Base-by-base conservation (phyloP, 2,113 vertebrate genomes). In the Thymallus thymallus region DNA sequence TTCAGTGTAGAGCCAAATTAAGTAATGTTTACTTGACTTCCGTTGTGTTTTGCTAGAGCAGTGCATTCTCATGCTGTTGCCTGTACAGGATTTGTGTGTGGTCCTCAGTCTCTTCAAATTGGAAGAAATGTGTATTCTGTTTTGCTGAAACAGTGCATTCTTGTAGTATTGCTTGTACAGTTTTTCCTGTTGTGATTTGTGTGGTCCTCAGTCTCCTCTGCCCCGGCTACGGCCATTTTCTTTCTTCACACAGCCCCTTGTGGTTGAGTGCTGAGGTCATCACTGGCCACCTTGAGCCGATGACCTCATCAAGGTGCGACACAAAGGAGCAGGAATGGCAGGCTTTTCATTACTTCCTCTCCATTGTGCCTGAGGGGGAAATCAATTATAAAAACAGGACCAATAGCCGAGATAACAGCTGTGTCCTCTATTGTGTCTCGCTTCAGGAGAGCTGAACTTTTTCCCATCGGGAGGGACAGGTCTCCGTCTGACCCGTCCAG, bases 381-480 rank as follows among this genome's bases (percentile, higher is more conserved):
- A 93, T 94, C 91, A 92, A 93, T 94, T 92, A 93, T 90, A 90
- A 91, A 92, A 92, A 90, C 87, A 91, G 86, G 87, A 89, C 90
- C 91, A 91, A 90, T 87, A 89, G 91, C 83, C 89, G 86, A 87
- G 85, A 91, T 91, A 91, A 93, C 91, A 88, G 85, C 77, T 51
- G 75, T 84, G 87, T 91, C 86, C 87, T 87, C 90, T 86, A 89
- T 90, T 92, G 91, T 91, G 84, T 69, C 70, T 82, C 71, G 35
- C 35, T 41, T 41, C 79, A 78, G 48, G 48, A 46, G 67, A 76
- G 80, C 69, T 45, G 46, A 78, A 86, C 72, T 86, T 86, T 80
- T 80, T 78, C 65, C 78, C 86, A 87, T 58, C 5, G 35, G 23
- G 29, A 32, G 48, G 41, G 85, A 86, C 88, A 84, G 89, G 87